These are phyloP conservation scores for Cassiopea xamachana DNA, from an alignment of 30 jellyfish, hydroid and myxozoan species.

Conservation along the genomic window DNA sequence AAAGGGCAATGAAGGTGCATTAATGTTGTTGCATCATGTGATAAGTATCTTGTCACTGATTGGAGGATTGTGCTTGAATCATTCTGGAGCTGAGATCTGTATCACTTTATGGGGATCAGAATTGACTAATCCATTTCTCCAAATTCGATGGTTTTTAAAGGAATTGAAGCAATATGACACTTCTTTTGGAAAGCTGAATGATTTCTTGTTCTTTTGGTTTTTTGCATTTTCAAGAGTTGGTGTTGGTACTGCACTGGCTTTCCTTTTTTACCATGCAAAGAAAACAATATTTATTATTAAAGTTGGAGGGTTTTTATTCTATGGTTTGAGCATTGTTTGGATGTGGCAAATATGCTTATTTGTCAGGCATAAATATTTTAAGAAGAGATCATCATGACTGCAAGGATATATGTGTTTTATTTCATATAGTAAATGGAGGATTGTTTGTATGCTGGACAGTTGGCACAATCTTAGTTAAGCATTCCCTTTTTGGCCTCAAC, in stretches of 20 bases:
- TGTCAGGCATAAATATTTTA: slow-evolving; percentile 45
- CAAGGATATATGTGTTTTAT: neutral
- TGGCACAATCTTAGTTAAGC: neutral
- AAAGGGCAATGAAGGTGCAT: slow-evolving; percentile 87
- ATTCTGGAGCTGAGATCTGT: slow-evolving; percentile 89
- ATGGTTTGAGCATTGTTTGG: slow-evolving; percentile 77
- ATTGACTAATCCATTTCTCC: slow-evolving; percentile 90
- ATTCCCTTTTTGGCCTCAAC: too few species aligned
- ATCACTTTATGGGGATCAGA: slow-evolving; percentile 95
- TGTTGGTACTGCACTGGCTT: slow-evolving; percentile 78
- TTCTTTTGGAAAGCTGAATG: slow-evolving; percentile 75
- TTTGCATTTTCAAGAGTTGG: slow-evolving; percentile 76
- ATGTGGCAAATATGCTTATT: slow-evolving; percentile 72
- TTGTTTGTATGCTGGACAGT: neutral
- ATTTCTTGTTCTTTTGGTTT: slow-evolving; percentile 64
- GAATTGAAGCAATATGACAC: slow-evolving; percentile 67
- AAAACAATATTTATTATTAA: slow-evolving; percentile 68
- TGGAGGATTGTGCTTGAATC: slow-evolving; percentile 70
- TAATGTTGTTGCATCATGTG: slow-evolving; percentile 88
- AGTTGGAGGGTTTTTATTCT: slow-evolving; percentile 79
- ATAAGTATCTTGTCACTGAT: slow-evolving; percentile 80
- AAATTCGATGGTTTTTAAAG: slow-evolving; percentile 86
- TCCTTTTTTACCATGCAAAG: slow-evolving; percentile 43
- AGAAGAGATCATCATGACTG: neutral
- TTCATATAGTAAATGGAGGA: neutral